A percentile compares a stretch with the other conserved stretches of the same genome.
Evolutionary conservation across 2,888 invertebrate species (phyloP).

Genomic region (Heliconius erato): DNA sequence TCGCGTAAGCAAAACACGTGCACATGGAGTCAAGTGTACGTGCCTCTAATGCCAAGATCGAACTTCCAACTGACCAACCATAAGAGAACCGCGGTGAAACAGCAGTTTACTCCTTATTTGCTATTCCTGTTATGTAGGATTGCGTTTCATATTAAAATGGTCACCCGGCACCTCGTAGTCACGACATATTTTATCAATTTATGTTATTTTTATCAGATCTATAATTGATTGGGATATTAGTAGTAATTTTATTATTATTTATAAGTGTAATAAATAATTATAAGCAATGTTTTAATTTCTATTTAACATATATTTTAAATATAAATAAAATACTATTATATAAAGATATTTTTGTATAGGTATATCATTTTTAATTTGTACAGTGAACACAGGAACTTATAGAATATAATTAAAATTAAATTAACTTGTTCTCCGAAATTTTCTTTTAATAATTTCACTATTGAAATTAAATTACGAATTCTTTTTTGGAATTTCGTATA

Average conservation of each 20-base stretch:
- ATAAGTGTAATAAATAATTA: background rate
- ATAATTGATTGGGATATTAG: conserved; percentile 16
- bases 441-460: too few relatives aligned
- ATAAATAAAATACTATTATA: background rate
- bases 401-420: too few relatives aligned
- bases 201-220: conserved; percentile 13
- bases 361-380: too few relatives aligned
- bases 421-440: too few relatives aligned
- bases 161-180: background rate
- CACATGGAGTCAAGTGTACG: conserved; percentile 51
- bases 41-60: conserved; percentile 47
- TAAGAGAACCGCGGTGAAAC: conserved; percentile 41
- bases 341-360: background rate
- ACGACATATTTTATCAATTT: conserved; percentile 29
- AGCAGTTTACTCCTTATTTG: conserved; percentile 32
- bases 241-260: background rate
- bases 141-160: conserved; percentile 35
- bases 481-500: too few relatives aligned
- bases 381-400: too few relatives aligned
- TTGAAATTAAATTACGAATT: too few relatives aligned
- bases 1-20: conserved; percentile 52
- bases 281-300: background rate
- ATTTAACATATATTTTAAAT: background rate
- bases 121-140: conserved; percentile 7
- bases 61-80: conserved; percentile 44